Conservation (phyloP, 2,113 vertebrate species). For the Aleadryas rufinucha region DNA sequence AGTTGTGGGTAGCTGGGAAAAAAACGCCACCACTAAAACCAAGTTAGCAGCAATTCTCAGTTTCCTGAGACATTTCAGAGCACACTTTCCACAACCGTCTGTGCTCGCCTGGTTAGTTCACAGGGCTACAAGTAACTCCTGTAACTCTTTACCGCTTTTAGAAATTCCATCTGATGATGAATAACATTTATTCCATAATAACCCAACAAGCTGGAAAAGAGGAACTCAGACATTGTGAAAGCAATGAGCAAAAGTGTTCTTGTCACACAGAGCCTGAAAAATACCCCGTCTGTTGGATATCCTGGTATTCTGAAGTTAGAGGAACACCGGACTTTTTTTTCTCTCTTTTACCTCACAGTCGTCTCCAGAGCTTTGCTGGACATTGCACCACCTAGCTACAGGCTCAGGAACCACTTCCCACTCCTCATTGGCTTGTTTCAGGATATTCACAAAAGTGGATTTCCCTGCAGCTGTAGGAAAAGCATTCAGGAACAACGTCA, state of each 20-base stretch:
- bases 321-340: background rate
- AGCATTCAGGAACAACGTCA: background rate
- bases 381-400: constrained; percentile 93
- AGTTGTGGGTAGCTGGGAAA: background rate
- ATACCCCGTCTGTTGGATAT: rapidly evolving
- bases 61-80: background rate
- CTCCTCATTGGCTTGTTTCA: constrained; percentile 79
- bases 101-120: background rate
- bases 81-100: background rate
- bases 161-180: background rate
- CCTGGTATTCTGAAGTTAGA: background rate
- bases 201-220: background rate
- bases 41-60: background rate
- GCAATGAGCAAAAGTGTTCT: rapidly evolving
- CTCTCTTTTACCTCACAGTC: constrained; percentile 81
- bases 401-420: constrained; percentile 95
- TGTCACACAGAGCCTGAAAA: background rate
- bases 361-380: constrained; percentile 79
- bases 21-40: background rate
- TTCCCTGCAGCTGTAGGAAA: constrained; percentile 85
- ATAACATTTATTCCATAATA: background rate
- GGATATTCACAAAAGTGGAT: constrained; percentile 86
- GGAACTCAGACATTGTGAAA: background rate
- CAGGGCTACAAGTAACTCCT: background rate
- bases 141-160: rapidly evolving